Evolutionary conservation across 92 coral and sea anemone species (phyloP).

Genomic region (Blastomussa wellsi): DNA sequence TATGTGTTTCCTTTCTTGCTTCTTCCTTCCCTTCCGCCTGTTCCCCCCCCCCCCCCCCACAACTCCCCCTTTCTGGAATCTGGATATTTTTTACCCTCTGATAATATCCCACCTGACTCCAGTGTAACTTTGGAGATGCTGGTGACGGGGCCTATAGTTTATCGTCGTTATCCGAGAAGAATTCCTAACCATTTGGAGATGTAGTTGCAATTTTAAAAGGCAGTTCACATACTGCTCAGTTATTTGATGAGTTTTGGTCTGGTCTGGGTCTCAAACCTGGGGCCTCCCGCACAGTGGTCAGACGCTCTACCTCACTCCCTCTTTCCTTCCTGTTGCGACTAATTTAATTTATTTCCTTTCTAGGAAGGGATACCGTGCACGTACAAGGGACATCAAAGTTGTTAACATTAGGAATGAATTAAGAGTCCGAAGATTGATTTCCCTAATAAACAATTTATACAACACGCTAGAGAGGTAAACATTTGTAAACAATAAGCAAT

Average conservation of each 20-base stretch:
- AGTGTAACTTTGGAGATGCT: too few species aligned
- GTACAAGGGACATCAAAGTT: constrained; percentile 71
- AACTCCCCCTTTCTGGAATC: background rate
- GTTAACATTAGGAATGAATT: constrained; percentile 73
- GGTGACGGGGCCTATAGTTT: too few species aligned
- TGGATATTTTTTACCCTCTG: too few species aligned
- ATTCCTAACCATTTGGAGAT: too few species aligned
- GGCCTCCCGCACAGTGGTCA: too few species aligned
- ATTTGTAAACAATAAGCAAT: background rate
- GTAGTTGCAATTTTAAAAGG: too few species aligned
- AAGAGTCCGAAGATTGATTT: constrained; percentile 55
- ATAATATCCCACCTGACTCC: too few species aligned
- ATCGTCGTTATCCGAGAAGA: too few species aligned
- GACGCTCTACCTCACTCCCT: background rate
- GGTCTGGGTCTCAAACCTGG: too few species aligned
- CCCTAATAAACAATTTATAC: constrained; percentile 61
- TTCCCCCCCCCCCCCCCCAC: background rate
- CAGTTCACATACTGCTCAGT: too few species aligned
- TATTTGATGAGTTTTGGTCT: too few species aligned
- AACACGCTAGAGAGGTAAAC: constrained; percentile 57
- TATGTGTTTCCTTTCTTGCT: background rate
- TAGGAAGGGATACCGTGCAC: constrained; percentile 77
- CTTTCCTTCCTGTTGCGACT: background rate
- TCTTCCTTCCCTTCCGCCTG: background rate
- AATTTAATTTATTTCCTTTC: background rate